Percentiles rank a stretch among this genome's conserved stretches.
Conservation (phyloP, 1,140 invertebrate species). For the Mamestra configurata region DNA sequence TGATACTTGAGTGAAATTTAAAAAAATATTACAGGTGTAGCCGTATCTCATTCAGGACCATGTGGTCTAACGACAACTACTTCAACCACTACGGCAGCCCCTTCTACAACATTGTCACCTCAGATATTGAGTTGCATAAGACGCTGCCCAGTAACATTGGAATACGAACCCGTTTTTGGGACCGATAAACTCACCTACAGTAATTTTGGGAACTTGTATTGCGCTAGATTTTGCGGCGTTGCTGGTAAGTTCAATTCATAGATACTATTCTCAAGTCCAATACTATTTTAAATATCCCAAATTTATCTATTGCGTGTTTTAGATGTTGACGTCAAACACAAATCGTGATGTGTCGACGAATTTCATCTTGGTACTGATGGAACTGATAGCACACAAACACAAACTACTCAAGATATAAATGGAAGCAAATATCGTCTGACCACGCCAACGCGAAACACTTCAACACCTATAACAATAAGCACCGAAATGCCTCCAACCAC, state of each 20-base stretch:
- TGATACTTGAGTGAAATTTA: background rate
- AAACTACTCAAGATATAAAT: background rate
- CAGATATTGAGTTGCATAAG: background rate
- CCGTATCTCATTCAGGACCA: background rate
- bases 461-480: background rate
- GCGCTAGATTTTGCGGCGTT: conserved; percentile 89
- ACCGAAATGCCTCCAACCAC: background rate
- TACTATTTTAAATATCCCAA: background rate
- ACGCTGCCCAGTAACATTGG: conserved; percentile 87
- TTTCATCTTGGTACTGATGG: conserved; percentile 8
- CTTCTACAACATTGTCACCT: too few species aligned
- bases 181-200: conserved; percentile 89
- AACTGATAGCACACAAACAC: background rate
- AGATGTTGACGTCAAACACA: conserved; percentile 5
- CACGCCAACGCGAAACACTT: background rate
- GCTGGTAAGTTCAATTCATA: conserved; percentile 60
- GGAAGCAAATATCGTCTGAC: background rate
- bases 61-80: conserved; percentile 10
- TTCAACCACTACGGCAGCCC: too few species aligned
- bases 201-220: conserved; percentile 89
- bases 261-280: background rate
- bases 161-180: conserved; percentile 93
- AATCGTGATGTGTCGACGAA: conserved; percentile 4
- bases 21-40: background rate
- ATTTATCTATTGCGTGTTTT: background rate